Evolutionary conservation across 2,113 vertebrate genomes (phyloP).

Genomic region (Sorex fumeus): DNA sequence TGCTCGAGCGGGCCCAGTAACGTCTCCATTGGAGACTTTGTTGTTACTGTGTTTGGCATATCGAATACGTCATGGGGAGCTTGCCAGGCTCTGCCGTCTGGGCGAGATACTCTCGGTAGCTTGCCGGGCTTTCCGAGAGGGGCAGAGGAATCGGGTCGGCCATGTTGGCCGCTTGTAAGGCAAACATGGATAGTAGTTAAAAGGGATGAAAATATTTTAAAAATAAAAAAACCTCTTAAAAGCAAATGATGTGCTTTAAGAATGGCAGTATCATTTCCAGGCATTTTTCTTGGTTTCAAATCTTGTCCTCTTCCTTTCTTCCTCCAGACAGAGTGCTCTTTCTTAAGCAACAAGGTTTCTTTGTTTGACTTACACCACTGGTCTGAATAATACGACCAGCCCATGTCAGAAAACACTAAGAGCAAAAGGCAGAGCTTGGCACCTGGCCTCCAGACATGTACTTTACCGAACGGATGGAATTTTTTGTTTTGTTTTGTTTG

Average conservation of each 20-base stretch:
- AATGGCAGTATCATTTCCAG: constrained; percentile 46
- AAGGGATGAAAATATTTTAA: constrained; percentile 38
- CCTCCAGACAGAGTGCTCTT: constrained; percentile 51
- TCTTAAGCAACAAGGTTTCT: constrained; percentile 69
- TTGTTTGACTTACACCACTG: constrained; percentile 76
- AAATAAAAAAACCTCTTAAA: background rate
- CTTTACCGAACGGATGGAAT: background rate
- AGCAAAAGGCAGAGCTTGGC: constrained; percentile 20
- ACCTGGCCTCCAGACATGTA: constrained; percentile 9
- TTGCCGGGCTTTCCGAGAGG: too few relatives aligned
- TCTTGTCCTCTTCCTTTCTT: constrained; percentile 47
- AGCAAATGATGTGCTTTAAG: constrained; percentile 56
- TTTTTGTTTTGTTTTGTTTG: too few relatives aligned
- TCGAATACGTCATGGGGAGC: too few relatives aligned
- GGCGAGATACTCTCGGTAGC: too few relatives aligned
- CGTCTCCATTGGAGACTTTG: too few relatives aligned
- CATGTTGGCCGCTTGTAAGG: too few relatives aligned
- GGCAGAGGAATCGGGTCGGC: too few relatives aligned
- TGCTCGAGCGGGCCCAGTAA: too few relatives aligned
- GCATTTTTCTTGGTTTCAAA: constrained; percentile 47
- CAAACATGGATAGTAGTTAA: too few relatives aligned
- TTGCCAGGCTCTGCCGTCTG: too few relatives aligned
- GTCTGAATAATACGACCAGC: constrained; percentile 44
- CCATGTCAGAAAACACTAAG: background rate
- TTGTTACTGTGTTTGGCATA: too few relatives aligned